These are phyloP conservation scores for Zaprionus camerounensis DNA, from an alignment of 1,140 invertebrate species.

Conservation along the genomic window DNA sequence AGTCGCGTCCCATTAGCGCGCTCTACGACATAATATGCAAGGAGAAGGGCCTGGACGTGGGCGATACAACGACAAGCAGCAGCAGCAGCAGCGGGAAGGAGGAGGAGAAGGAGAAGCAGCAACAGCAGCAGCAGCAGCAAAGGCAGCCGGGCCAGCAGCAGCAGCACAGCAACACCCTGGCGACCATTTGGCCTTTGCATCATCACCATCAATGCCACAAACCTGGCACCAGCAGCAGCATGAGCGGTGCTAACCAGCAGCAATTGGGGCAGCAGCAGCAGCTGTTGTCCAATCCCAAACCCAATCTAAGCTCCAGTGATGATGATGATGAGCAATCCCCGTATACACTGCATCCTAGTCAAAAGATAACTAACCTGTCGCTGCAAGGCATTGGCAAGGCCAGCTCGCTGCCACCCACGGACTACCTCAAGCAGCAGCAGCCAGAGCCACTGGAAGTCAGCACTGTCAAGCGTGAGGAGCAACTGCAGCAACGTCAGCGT, in stretches of 20 bases:
- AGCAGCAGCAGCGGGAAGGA: constrained; percentile 47
- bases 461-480: background rate
- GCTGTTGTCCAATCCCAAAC: constrained; percentile 27
- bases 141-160: constrained; percentile 15
- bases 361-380: constrained; percentile 55
- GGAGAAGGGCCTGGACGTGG: constrained; percentile 76
- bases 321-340: constrained; percentile 22
- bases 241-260: constrained; percentile 52
- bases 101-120: constrained; percentile 3
- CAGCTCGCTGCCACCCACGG: constrained; percentile 64
- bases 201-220: constrained; percentile 63
- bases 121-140: background rate
- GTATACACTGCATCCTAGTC: constrained; percentile 61
- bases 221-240: constrained; percentile 35
- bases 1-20: constrained; percentile 81
- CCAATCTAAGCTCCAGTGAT: constrained; percentile 31
- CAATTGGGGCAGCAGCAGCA: constrained; percentile 35
- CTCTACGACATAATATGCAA: constrained; percentile 84
- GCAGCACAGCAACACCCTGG: constrained; percentile 67
- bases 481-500: constrained; percentile 19
- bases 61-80: constrained; percentile 56
- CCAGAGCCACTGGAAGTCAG: background rate
- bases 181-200: constrained; percentile 74
- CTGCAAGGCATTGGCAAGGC: constrained; percentile 45
- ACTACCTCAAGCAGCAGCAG: constrained; percentile 17